Base-by-base conservation (phyloP, 2,888 invertebrate genomes). In the Seira ritae region DNA sequence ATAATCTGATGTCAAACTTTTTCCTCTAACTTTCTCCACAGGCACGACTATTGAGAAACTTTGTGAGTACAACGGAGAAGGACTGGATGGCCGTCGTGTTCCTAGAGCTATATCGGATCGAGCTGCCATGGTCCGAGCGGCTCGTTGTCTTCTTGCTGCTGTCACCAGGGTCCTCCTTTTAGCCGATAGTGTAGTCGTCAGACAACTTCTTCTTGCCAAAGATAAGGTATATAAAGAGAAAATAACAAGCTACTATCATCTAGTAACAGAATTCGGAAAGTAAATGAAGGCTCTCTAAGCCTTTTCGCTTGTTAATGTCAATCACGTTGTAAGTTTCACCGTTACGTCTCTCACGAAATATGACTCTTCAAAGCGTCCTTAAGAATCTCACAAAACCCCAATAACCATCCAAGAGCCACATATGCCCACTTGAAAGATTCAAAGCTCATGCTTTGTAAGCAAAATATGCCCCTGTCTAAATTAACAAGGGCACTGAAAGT, bases 121-220 rank as follows among this genome's bases (percentile, higher is more conserved):
- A 89, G 93, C 93, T 68, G 93, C 94, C 24, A 94, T 99, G 92
- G 96, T 98, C 86, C 93, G 97, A 89, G 97, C 98, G 72, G 97
- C 98, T 84, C 71, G 81, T 50, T 85, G 97, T 90, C 94, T 99
- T 74, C 93, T 99, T 81, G 96, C 96, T 69, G 96, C 98, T 80
- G 97, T 99, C 88, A 99, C 99, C 73, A 93, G 97, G 90, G 98
- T 99, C 78, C 94, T 99, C 76, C 93, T 99, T 81, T 93, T 99
- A 89, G 99, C 99, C 12, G 99, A 99, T 92, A 96, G 98, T 91
- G 98, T 99, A 83, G 97, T 99, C 70, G 98, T 99, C 80, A 97
- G 98, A 90, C 98, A 99, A 91, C 94, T 99, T 76, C 93, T 99
- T 70, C 93, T 96, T 85, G 97, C 98, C 80, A 98, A 98, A 92